Evolutionary conservation across 2,888 invertebrate genomes (phyloP).

Genomic region (Rotaria socialis): DNA sequence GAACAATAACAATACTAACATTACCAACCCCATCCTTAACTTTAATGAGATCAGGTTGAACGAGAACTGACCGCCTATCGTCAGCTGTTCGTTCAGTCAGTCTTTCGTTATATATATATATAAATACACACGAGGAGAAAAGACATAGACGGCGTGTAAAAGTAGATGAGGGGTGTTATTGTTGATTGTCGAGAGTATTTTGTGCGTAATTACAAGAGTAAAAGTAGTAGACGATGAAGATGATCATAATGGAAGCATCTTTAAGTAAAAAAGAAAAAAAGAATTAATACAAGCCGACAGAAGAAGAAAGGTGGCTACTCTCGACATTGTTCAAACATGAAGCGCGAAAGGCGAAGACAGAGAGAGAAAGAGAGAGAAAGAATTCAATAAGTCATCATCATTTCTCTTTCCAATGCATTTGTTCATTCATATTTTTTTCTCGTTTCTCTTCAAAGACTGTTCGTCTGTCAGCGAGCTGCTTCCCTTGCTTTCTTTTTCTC

Average conservation of each 20-base stretch:
- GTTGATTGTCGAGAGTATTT: slow-evolving; percentile 11
- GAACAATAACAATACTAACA: slow-evolving; percentile 5
- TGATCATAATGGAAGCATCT: not conserved
- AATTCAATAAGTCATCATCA: slow-evolving; percentile 38
- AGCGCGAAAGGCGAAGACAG: not conserved
- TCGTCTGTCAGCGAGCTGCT: not conserved
- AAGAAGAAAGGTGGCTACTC: slow-evolving; percentile 9
- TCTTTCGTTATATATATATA: not conserved
- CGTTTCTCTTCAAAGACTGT: slow-evolving; percentile 7
- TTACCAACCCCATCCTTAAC: not conserved
- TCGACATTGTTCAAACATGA: not conserved
- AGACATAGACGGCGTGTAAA: slow-evolving; percentile 12
- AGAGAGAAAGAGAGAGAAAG: not conserved
- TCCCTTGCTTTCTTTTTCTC: not conserved
- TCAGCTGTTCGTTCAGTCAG: slow-evolving; percentile 29
- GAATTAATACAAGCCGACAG: not conserved
- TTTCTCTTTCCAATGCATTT: not conserved
- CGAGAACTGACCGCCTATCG: slow-evolving; percentile 16
- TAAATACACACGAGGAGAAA: not conserved
- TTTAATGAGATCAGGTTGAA: slow-evolving; percentile 29
- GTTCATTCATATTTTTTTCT: not conserved
- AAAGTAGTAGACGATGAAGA: not conserved
- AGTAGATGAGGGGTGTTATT: slow-evolving; percentile 16
- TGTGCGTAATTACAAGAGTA: not conserved
- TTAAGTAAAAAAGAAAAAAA: not conserved